Conservation (phyloP, 2,113 vertebrate genomes). For the Lepus europaeus region DNA sequence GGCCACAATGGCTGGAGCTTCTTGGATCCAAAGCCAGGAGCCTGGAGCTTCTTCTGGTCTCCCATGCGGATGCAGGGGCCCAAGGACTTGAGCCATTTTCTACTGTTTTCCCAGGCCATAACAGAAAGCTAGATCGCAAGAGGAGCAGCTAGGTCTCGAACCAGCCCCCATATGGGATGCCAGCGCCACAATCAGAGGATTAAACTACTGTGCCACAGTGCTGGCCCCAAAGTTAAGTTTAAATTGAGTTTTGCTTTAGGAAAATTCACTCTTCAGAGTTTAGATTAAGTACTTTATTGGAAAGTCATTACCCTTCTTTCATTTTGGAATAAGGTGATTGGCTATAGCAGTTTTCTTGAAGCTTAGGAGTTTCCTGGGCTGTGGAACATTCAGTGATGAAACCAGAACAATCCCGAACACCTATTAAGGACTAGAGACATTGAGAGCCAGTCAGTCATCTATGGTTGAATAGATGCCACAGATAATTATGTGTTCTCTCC, state of each 20-base stretch:
- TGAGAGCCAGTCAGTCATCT: neutral
- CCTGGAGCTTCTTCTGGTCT: no score
- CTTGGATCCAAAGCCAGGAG: no score
- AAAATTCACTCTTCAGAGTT: constrained; percentile 54
- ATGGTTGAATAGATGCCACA: constrained; percentile 21
- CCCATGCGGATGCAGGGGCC: no score
- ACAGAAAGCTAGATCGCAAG: no score
- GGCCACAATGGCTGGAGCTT: no score
- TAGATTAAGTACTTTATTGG: constrained; percentile 30
- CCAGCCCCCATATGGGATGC: no score
- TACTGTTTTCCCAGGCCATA: no score
- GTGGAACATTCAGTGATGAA: neutral
- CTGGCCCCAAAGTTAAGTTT: no score
- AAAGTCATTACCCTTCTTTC: constrained; percentile 4
- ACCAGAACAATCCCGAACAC: neutral
- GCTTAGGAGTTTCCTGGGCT: neutral
- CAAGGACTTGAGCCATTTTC: no score
- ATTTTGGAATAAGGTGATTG: neutral
- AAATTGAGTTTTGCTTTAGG: neutral
- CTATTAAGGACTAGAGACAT: constrained; percentile 2
- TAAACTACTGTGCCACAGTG: no score
- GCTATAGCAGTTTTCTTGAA: neutral
- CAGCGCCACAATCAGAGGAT: no score
- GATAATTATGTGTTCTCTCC: neutral
- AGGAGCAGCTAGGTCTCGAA: no score